Evolutionary conservation across 1,140 invertebrate genomes (phyloP).

Genomic region (Pogonognathellus flavescens): DNA sequence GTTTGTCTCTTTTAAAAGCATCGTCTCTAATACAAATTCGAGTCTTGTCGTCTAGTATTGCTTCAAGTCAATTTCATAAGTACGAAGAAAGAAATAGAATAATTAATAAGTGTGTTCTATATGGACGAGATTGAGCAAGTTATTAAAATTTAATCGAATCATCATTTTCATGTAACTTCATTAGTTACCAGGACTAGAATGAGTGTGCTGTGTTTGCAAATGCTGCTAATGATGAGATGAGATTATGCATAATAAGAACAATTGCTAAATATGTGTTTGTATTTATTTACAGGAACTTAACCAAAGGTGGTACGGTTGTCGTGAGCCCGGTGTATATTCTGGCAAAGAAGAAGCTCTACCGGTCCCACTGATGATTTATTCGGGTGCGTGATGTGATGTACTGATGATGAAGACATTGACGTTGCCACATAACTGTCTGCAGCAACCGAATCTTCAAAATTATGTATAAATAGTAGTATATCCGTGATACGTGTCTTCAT

Average conservation of each 20-base stretch:
- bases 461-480: background rate
- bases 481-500: conserved; percentile 18
- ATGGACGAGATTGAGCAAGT: background rate
- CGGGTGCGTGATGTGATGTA: conserved; percentile 13
- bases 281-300: conserved; percentile 79
- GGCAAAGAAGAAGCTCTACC: conserved; percentile 88
- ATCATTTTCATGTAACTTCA: too few species aligned
- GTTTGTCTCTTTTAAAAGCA: background rate
- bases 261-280: conserved; percentile 65
- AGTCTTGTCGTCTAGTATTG: background rate
- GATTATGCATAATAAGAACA: background rate
- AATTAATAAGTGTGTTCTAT: background rate
- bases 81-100: background rate
- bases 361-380: conserved; percentile 70
- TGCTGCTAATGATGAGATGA: background rate
- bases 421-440: conserved; percentile 10
- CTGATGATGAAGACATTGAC: conserved; percentile 10
- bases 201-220: conserved; percentile 1
- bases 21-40: background rate
- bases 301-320: conserved; percentile 84
- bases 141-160: too few species aligned
- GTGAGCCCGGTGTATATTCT: conserved; percentile 86
- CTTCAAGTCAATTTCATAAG: conserved; percentile 7
- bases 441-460: conserved; percentile 18
- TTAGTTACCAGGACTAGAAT: background rate